phyloP scores from a whole-genome alignment of 2,113 vertebrate genomes.

The Rhea americana region DNA sequence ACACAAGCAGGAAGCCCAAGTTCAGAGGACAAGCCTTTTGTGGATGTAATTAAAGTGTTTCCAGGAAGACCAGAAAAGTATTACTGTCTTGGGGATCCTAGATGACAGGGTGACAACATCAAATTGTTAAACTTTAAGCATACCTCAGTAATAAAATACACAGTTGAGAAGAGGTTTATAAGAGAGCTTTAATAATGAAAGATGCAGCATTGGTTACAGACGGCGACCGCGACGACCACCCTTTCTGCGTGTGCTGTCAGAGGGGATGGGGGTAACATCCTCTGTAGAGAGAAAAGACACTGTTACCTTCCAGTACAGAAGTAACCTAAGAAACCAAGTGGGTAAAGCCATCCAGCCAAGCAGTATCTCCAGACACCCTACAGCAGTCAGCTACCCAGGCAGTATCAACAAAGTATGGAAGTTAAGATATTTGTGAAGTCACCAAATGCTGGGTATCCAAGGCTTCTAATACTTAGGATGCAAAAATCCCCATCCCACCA shows the following conservation, averaged over 20 bases:
- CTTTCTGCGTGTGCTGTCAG: constrained; percentile 98
- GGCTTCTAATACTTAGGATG: not conserved
- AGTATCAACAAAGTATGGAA: rapidly evolving
- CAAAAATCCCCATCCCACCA: not conserved
- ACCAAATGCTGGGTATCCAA: rapidly evolving
- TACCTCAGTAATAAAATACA: not conserved
- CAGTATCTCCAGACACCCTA: not conserved
- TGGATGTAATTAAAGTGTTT: not conserved
- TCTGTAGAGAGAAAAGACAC: constrained; percentile 75
- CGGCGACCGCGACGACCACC: constrained; percentile 96
- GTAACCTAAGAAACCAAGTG: rapidly evolving
- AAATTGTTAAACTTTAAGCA: not conserved
- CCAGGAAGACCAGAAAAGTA: not conserved
- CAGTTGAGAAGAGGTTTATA: constrained; percentile 1
- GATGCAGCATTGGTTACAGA: constrained; percentile 81
- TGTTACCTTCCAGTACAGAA: not conserved
- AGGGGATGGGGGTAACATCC: constrained; percentile 98
- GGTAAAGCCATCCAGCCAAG: not conserved
- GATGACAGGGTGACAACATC: not conserved
- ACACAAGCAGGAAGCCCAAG: not conserved
- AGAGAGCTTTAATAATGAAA: constrained; percentile 84
- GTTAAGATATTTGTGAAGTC: not conserved
- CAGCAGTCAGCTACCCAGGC: rapidly evolving
- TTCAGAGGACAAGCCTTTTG: not conserved
- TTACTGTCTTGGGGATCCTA: not conserved